Evolutionary conservation across 2,888 invertebrate genomes (phyloP), one percentile per base, ranked within the genome.

Genomic region (Eupithecia subumbrata): DNA sequence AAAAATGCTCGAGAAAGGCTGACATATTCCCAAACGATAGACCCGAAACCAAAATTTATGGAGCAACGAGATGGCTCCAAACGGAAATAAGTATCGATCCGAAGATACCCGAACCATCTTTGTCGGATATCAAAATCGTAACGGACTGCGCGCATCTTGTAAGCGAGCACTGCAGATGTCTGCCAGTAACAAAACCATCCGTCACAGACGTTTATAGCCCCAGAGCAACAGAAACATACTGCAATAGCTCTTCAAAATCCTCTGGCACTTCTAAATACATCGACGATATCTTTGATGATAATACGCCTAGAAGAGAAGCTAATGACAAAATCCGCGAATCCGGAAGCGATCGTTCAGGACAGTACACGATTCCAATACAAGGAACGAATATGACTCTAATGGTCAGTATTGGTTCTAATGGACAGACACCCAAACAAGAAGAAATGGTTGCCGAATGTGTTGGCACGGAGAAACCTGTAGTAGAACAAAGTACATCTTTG

Each of bases 61-160:
- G 92, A 84, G 88, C 88, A 40, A 91, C 91, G 34, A 89, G 91
- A 82, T 90, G 87, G 56, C 85, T 91, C 34, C 95, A 95, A 84
- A 95, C 95, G 37, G 93, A 94, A 84, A 92, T 95, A 40, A 93
- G 92, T 80, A 92, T 95, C 56, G 84, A 94, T 79, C 94, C 95
- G 7, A 90, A 86, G 82, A 90, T 93, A 79, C 86, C 92, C 5
- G 92, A 94, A 78, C 93, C 94, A 0, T 86, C 88, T 25, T 81
- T 93, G 73, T 87, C 91, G 68, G 93, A 94, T 83, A 89, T 95
- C 37, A 88, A 87, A 69, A 88, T 93, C 69, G 79, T 94, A 0
- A 74, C 80, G 43, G 86, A 90, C 60, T 89, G 89, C 71, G 90
- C 85, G 0, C 83, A 85, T 83, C 77, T 92, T 12, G 82, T 92